phyloP scores from a whole-genome alignment of 2,888 invertebrate species.

The Hemaris fuciformis region DNA sequence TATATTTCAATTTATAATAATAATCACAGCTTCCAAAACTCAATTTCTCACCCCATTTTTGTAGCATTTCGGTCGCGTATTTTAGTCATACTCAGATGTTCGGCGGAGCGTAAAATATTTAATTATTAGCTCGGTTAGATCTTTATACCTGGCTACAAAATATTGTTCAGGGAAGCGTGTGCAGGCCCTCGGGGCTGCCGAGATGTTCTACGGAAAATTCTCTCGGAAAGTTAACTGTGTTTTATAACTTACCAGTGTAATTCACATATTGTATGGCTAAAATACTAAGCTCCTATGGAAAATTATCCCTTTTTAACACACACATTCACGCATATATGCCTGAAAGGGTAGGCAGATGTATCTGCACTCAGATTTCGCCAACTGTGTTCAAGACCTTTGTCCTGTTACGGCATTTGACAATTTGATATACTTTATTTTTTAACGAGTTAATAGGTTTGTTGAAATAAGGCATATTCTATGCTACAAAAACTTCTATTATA shows the following conservation, averaged over 20 bases:
- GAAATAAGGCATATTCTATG: too few relatives aligned
- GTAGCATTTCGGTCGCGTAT: slow-evolving; percentile 22
- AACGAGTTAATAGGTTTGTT: too few relatives aligned
- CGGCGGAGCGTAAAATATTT: slow-evolving; percentile 57
- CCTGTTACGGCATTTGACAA: too few relatives aligned
- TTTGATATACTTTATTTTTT: too few relatives aligned
- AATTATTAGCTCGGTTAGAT: slow-evolving; percentile 68
- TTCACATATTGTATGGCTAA: not conserved
- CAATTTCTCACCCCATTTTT: not conserved
- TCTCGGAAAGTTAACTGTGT: not conserved
- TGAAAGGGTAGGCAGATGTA: too few relatives aligned
- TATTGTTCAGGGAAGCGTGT: slow-evolving; percentile 60
- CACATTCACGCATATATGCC: too few relatives aligned
- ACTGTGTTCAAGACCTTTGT: too few relatives aligned
- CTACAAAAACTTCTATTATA: too few relatives aligned
- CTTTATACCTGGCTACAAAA: slow-evolving; percentile 43
- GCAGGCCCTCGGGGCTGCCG: slow-evolving; percentile 19
- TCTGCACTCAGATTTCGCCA: too few relatives aligned
- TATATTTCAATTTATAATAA: too few relatives aligned
- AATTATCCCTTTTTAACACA: not conserved
- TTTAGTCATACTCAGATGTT: slow-evolving; percentile 53
- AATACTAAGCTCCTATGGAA: too few relatives aligned
- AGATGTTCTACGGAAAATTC: not conserved
- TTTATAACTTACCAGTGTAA: not conserved
- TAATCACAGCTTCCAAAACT: not conserved